These are phyloP conservation scores for Steatocranus sp. DNA, from an alignment of 2,797 vertebrate genomes.

Conservation along the genomic window DNA sequence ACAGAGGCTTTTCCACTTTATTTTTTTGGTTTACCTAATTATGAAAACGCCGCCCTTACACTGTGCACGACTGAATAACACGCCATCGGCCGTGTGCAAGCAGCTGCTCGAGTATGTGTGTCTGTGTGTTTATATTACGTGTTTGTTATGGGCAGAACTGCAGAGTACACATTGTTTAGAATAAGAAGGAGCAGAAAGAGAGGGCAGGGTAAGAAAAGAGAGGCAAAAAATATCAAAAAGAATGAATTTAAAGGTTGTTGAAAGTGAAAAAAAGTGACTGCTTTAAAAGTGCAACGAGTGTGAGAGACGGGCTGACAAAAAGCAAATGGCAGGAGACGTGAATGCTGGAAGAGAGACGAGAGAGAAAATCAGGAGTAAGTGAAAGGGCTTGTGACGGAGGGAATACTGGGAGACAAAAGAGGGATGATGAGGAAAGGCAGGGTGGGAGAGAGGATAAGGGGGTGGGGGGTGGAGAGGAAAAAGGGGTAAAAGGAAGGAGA, in stretches of 20 bases:
- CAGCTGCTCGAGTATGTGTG: background rate
- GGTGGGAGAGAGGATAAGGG: slow-evolving; percentile 42
- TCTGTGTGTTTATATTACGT: slow-evolving; percentile 17
- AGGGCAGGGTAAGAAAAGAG: background rate
- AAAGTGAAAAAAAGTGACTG: background rate
- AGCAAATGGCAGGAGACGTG: background rate
- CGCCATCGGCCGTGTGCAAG: background rate
- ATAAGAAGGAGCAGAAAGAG: background rate
- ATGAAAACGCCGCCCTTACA: slow-evolving; percentile 25
- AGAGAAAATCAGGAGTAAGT: slow-evolving; percentile 30
- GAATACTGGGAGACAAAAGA: slow-evolving; percentile 51
- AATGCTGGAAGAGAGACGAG: background rate
- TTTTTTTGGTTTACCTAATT: slow-evolving; percentile 35
- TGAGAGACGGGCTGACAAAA: background rate
- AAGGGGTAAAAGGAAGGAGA: background rate
- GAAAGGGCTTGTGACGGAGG: slow-evolving; percentile 28
- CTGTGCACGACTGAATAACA: slow-evolving; percentile 13
- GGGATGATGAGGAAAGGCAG: slow-evolving; percentile 49
- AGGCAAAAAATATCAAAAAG: background rate
- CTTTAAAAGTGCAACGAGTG: background rate
- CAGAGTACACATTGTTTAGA: slow-evolving; percentile 33
- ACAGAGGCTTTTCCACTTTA: background rate
- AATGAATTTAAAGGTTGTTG: background rate
- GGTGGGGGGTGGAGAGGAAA: background rate
- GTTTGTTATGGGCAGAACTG: slow-evolving; percentile 38